Conservation (phyloP, 2,797 vertebrate species). For the Tragopan temminckii region DNA sequence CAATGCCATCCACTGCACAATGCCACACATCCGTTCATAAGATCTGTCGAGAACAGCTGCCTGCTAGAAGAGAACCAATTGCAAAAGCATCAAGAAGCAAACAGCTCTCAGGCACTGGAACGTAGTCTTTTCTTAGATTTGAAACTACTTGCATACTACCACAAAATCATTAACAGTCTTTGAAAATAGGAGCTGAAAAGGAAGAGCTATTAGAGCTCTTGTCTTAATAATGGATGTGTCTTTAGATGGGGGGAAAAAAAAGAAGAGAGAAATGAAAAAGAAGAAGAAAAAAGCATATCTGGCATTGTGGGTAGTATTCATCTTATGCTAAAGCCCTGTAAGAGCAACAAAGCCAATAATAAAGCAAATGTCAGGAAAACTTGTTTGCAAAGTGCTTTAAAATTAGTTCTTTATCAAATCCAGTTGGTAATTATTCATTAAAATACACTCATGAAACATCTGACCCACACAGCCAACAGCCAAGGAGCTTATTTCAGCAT, state of each 20-base stretch:
- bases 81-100: accelerated
- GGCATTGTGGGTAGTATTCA: background rate
- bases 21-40: background rate
- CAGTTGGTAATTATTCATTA: conserved; percentile 60
- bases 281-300: background rate
- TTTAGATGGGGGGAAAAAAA: background rate
- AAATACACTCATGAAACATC: conserved; percentile 18
- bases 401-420: conserved; percentile 54
- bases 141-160: background rate
- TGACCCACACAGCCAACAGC: background rate
- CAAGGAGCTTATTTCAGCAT: background rate
- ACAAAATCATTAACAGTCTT: background rate
- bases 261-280: background rate
- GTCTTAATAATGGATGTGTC: background rate
- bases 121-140: background rate
- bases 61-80: accelerated
- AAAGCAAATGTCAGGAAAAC: conserved; percentile 30
- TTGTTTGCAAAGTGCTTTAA: conserved; percentile 49
- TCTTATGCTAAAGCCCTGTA: background rate
- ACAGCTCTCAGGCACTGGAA: background rate
- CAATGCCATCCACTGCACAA: background rate
- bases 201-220: background rate
- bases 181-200: background rate
- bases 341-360: conserved; percentile 14
- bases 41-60: accelerated